Base-by-base conservation (phyloP, 2,797 vertebrate species). In the Scolopax bukidnonensis region DNA sequence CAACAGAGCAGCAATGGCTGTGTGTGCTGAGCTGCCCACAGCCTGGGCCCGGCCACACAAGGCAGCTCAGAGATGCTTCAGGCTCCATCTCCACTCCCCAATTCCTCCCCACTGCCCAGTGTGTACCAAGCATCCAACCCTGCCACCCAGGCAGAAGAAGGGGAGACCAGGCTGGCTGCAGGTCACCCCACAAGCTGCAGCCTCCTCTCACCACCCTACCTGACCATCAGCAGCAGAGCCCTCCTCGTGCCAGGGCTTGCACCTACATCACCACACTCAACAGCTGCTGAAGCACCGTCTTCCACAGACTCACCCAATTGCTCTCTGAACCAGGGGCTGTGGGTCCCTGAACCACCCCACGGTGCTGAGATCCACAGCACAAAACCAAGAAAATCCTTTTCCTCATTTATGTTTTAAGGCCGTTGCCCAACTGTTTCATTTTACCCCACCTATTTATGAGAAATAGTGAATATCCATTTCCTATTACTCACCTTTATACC, bases 1-100 rank as follows among this genome's bases (percentile, higher is more conserved):
- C 0, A n/a, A 24, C 0, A 7, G 51, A 69, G 60, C 92, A 56
- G 79, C 38, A 5, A 43, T 0, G 2, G 50, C 30, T 32, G 6
- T 2, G 0, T 0, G 32, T 1, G 6, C 47, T 12, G 47, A 48
- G 68, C 64, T 33, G 57, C 73, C 43, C n/a, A 6, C 4, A 27
- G 61, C 48, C 68, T 0, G 23, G 43, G 12, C 64, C 51, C 4
- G 24, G 77, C 73, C 28, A 27, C 65, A 7, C 15, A 7, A 38
- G 1, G 0, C 38, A 17, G 54, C 12, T 4, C 40, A 33, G 32
- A 61, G 80, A 25, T 6, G 2, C 61, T 38, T 17, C 61, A 12
- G 61, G n/a, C n/a, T 69, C 69, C 3, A 2, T 8, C 74, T 33
- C 73, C 12, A 41, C 59, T n/a, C 19, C 47, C 61, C 74, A 73